phyloP scores from a whole-genome alignment of 2,888 invertebrate species.

The Amblyjoppa proteus region DNA sequence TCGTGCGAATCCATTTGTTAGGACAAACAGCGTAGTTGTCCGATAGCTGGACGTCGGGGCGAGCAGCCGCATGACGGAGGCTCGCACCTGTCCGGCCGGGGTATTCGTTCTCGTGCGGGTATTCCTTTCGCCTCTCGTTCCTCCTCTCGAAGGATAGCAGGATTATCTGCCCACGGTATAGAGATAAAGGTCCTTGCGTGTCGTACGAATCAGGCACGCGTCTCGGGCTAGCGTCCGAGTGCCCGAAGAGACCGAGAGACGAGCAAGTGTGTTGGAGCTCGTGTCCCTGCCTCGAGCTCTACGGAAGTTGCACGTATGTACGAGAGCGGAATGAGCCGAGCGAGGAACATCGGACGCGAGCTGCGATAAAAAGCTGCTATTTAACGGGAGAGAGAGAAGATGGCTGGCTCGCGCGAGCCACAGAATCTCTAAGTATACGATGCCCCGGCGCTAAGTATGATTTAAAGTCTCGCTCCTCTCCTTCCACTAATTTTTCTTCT shows the following conservation, averaged over 20 bases:
- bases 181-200: neutral
- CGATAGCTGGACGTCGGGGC: constrained; percentile 1
- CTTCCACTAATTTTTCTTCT: constrained; percentile 6
- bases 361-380: constrained; percentile 65
- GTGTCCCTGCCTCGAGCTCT: neutral
- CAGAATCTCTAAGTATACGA: constrained; percentile 62
- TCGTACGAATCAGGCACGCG: constrained; percentile 7
- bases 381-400: constrained; percentile 42
- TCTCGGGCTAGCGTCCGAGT: neutral
- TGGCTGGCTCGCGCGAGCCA: constrained; percentile 46
- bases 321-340: constrained; percentile 39
- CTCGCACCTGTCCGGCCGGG: constrained; percentile 61
- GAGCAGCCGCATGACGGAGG: constrained; percentile 56
- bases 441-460: constrained; percentile 66
- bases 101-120: constrained; percentile 61
- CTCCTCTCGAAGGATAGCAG: constrained; percentile 4
- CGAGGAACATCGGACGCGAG: constrained; percentile 53
- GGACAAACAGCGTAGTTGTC: neutral
- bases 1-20: neutral
- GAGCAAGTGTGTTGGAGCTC: constrained; percentile 6
- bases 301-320: neutral
- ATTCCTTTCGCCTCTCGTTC: neutral
- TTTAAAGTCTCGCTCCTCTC: constrained; percentile 60
- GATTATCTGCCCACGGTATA: neutral
- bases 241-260: neutral